Base-by-base conservation (phyloP, 2,797 vertebrate species). In the Fringilla coelebs region DNA sequence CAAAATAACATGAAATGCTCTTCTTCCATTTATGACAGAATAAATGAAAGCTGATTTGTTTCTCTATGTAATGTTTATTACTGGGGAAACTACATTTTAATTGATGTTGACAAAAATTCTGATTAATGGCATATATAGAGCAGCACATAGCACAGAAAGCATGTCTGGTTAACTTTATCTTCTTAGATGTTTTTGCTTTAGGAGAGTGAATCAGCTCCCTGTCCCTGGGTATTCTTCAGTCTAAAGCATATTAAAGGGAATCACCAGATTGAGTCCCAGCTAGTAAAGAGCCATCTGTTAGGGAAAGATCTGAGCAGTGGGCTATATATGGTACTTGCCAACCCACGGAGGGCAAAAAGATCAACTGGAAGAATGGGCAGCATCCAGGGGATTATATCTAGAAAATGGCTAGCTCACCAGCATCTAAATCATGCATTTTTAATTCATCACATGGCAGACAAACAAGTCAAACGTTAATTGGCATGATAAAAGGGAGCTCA, bases 271-370 rank as follows among this genome's bases (percentile, higher is more conserved):
- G 97, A 94, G 96, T 98, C 97, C 97, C 95, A 95, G 97, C 96
- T 97, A 97, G 97, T 96, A 96, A 97, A 97, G 97, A 98, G 95
- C 97, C 98, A 98, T 98, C 98, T 98, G 98, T 97, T 97, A 97
- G 95, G 96, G 95, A 96, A 97, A 97, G 95, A 97, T 97, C 95
- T 95, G 95, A 98, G 95, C 96, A 86, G 97, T 97, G 96, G 97
- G 97, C 85, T 95, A 94, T 90, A 78, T 85, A 85, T 41, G 34
- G 84, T 86, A 77, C 94, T 97, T 87, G 96, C 97, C 97, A 98
- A 97, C 67, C 92, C 61, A 90, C 28, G 7, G 95, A 98, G 97
- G 96, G 97, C 96, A 97, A 95, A 97, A 97, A 97, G 97, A 98
- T 98, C 97, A 96, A 95, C 95, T 90, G 91, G 94, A 98, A 98